Evolutionary conservation across 1,140 invertebrate genomes (phyloP), one percentile per base, ranked within the genome.

Genomic region (Nylanderia fulva): DNA sequence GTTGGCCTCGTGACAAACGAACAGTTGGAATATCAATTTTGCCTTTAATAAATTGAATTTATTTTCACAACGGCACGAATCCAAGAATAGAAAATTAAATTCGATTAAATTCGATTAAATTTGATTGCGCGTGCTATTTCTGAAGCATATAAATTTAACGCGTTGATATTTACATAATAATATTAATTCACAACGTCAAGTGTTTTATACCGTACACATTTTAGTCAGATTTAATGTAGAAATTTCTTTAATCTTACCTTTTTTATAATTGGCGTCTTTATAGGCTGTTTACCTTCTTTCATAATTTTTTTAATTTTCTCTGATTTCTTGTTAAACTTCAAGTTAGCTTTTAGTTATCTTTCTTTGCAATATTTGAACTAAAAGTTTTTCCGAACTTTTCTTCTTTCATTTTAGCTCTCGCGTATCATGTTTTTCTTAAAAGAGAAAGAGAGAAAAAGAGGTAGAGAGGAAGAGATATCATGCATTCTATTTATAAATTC

Each of bases 1-100:
- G 21, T 29, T 68, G 75, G 21, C 61, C 27, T 52, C 42, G 75
- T 79, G 42, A 68, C 61, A 68, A 68, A 68, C 21, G 21, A 33
- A 68, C 21, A 61, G 21, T 24, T 66, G 9, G 72, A 42, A 15
- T 27, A 27, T 79, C 42, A 54, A 54, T 48, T 33, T 2, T 52
- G 42, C 18, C 45, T 64, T 66, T 68, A 68, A 39, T 68, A 79
- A 79, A 54, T 52, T 27, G 8, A 66, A 52, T 36, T 42, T 29
- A 21, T 15, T 52, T 54, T 36, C 29, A 6, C 15, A 33, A 11
- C 8, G 5, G 7, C 24, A 52, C 2, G 13, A n/a, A 8, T 11
- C 9, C n/a, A 11, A 45, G 29, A 64, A 39, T 63, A 21, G 7
- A 33, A 64, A 48, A 11, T 15, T 48, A 2, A 45, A 45, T 45